Conservation (phyloP, 2,797 vertebrate species). For the Micropoecilia bifurca region DNA sequence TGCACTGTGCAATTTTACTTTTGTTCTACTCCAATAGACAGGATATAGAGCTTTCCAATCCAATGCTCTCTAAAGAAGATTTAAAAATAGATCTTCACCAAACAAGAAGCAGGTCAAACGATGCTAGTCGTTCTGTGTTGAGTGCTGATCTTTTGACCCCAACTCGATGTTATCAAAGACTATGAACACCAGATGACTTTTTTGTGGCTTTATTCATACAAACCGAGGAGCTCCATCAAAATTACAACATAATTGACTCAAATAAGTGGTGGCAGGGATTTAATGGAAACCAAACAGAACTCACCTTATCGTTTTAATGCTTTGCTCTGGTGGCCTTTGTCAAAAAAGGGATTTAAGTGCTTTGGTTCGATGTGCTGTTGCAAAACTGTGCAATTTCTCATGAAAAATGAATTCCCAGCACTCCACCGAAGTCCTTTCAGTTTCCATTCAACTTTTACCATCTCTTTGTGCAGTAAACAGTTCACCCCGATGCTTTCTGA, state of each 20-base stretch:
- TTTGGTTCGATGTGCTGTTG: conserved; percentile 36
- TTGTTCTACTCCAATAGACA: not conserved
- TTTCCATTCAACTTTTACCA: conserved; percentile 55
- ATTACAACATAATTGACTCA: conserved; percentile 21
- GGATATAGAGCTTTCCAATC: not conserved
- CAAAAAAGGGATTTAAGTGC: conserved; percentile 47
- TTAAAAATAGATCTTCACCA: not conserved
- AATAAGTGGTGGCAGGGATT: conserved; percentile 19
- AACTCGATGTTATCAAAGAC: not conserved
- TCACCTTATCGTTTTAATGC: conserved; percentile 47
- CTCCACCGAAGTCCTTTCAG: conserved; percentile 67
- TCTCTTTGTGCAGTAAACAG: conserved; percentile 60
- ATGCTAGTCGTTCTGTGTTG: not conserved
- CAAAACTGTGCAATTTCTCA: conserved; percentile 69
- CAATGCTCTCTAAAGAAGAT: not conserved
- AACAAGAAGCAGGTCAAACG: not conserved
- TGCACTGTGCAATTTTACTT: not conserved
- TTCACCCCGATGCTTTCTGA: conserved; percentile 50
- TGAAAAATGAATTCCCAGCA: conserved; percentile 67
- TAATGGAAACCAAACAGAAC: conserved; percentile 46
- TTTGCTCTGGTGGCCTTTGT: conserved; percentile 40
- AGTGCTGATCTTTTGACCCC: conserved; percentile 13
- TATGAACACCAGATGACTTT: not conserved
- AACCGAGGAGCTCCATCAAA: conserved; percentile 8
- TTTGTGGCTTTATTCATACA: conserved; percentile 6